Conservation (phyloP, 2,888 invertebrate species). For the Philereme transversata region DNA sequence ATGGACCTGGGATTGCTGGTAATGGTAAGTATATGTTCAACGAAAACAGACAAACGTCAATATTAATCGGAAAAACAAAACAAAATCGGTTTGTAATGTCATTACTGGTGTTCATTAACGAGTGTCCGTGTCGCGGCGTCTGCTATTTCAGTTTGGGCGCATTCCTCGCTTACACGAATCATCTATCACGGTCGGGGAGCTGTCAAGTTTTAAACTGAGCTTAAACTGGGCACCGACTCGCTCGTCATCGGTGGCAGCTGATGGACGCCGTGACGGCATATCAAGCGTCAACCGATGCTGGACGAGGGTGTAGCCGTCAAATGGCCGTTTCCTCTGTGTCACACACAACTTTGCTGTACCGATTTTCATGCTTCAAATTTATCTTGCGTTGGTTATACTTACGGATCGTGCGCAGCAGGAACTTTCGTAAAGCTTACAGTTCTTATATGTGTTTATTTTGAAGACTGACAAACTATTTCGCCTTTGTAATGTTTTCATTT, state of each 20-base stretch:
- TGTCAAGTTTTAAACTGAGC: conserved; percentile 73
- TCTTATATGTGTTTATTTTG: no score
- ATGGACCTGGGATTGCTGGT: conserved; percentile 50
- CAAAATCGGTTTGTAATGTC: conserved; percentile 55
- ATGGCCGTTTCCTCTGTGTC: conserved; percentile 56
- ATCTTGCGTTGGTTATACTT: conserved; percentile 1
- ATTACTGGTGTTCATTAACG: conserved; percentile 66
- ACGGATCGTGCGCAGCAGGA: background rate
- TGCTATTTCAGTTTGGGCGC: conserved; percentile 67
- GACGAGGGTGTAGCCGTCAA: conserved; percentile 47
- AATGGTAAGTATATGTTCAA: conserved; percentile 13
- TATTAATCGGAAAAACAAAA: conserved; percentile 51
- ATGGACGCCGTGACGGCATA: conserved; percentile 70
- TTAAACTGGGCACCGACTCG: conserved; percentile 63
- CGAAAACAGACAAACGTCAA: conserved; percentile 50
- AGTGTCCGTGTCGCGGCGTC: conserved; percentile 48
- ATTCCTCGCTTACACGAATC: conserved; percentile 62
- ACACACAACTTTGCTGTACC: conserved; percentile 8
- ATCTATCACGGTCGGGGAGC: conserved; percentile 69
- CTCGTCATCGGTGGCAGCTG: conserved; percentile 71
- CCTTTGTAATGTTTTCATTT: conserved; percentile 18
- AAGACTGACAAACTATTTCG: background rate
- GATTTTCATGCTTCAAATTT: conserved; percentile 3
- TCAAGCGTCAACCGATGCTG: conserved; percentile 48
- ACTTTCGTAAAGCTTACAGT: no score